Percentiles rank a stretch among this genome's conserved stretches.
Conservation (phyloP, 2,113 vertebrate species). For the Balaeniceps rex region DNA sequence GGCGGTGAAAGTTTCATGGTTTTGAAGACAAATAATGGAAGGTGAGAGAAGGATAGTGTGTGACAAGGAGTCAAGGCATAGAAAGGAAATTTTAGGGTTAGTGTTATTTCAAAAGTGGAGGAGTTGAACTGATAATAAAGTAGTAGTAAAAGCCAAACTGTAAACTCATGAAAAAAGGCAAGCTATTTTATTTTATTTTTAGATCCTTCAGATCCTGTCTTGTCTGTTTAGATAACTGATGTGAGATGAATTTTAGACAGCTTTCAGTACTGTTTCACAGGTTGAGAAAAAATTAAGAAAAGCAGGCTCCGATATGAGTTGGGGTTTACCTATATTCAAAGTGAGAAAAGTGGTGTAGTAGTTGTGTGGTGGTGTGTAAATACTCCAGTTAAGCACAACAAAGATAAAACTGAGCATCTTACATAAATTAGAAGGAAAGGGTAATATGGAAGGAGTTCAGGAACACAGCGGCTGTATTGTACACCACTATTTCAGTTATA, state of each 20-base stretch:
- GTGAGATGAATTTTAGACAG: background rate
- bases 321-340: rapidly evolving
- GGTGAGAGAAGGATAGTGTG: background rate
- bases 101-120: background rate
- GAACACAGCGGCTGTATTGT: background rate
- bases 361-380: background rate
- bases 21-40: background rate
- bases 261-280: background rate
- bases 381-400: background rate
- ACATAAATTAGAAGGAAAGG: background rate
- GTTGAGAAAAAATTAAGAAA: background rate
- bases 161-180: background rate
- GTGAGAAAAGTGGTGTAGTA: background rate
- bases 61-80: background rate
- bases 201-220: background rate
- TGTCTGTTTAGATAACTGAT: background rate
- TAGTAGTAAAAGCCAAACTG: background rate
- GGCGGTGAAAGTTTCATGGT: background rate
- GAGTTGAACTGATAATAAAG: background rate
- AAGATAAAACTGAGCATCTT: background rate
- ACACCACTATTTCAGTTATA: background rate
- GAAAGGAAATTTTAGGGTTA: background rate
- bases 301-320: background rate
- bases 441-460: background rate
- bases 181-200: background rate